Evolutionary conservation across 2,797 vertebrate species (phyloP), one percentile per base, ranked within the genome.

Genomic region (Rhyacichthys aspro): DNA sequence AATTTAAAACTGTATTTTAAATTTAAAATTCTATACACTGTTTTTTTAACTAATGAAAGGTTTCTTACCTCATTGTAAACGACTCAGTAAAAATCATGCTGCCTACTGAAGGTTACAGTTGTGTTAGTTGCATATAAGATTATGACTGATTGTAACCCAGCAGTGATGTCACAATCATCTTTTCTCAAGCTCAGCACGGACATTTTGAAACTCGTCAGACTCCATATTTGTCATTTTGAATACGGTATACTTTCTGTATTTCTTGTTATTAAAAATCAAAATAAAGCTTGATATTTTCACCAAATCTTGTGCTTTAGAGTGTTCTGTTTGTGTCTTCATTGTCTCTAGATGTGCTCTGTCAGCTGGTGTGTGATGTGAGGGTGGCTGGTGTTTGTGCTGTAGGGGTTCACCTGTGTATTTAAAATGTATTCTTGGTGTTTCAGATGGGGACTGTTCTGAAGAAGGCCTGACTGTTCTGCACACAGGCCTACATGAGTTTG

Each of bases 401-500:
- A 10, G 41, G 12, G 39, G 43, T 16, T 9, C 12, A 11, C 9
- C 7, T 34, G 3, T 55, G 34, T 23, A 18, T 19, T 39, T 3
- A 12, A 52, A 47, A 54, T 32, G 7, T 75, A 68, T 60, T 73
- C 38, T 84, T 11, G 83, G 67, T 83, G 16, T 91, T 92, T 76
- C 90, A 94, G 93, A 93, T 50, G 92, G 92, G 9, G 96, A 98
- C 66, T 92, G 93, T 87, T 95, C 93, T 0, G 97, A 98, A 87
- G 97, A 98, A 79, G 94, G 93, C 46, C 90, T 96, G 81, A 94
- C 95, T 63, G 94, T 93, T 57, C 95, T 99, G 79, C 94, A 93
- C 86, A 92, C 95, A 56, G 97, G 97, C 85, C 83, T 95, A 55
- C 97, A 99, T 9, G 97, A 99, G 92, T 99, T 98, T 88, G 95